phyloP scores from a whole-genome alignment of 1,140 invertebrate species.

The Nasonia vitripennis region DNA sequence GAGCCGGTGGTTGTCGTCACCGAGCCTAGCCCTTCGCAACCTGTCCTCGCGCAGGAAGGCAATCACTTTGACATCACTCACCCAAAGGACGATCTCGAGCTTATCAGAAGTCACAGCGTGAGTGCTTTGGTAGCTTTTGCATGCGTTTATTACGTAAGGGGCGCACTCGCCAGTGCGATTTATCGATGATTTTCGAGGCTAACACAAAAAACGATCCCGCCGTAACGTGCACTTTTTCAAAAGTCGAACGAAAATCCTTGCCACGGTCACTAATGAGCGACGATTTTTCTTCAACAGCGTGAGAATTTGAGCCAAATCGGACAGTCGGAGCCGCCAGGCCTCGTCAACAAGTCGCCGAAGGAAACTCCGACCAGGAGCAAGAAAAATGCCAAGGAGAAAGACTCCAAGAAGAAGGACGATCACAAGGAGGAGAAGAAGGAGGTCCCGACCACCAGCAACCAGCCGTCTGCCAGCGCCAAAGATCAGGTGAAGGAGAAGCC shows the following conservation, averaged over 20 bases:
- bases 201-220: too few species aligned
- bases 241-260: too few species aligned
- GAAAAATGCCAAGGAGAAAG: constrained; percentile 65
- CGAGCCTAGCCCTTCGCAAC: constrained; percentile 64
- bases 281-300: constrained; percentile 54
- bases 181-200: too few species aligned
- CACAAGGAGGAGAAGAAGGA: constrained; percentile 66
- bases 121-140: constrained; percentile 60
- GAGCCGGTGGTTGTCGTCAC: constrained; percentile 73
- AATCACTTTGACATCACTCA: constrained; percentile 88
- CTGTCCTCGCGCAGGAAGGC: constrained; percentile 61
- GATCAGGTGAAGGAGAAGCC: constrained; percentile 54
- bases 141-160: constrained; percentile 11
- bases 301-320: constrained; percentile 66
- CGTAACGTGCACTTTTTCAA: too few species aligned
- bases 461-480: constrained; percentile 54
- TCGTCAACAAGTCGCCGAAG: constrained; percentile 67
- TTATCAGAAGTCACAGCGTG: constrained; percentile 74
- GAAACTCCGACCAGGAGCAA: constrained; percentile 70
- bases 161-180: too few species aligned
- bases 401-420: constrained; percentile 65
- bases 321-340: constrained; percentile 57
- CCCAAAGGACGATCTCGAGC: constrained; percentile 88
- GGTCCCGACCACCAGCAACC: constrained; percentile 50
- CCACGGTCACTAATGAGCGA: not conserved